These are phyloP conservation scores for Vesta saturnalis DNA, from an alignment of 2,888 invertebrate genomes.

Conservation along the genomic window DNA sequence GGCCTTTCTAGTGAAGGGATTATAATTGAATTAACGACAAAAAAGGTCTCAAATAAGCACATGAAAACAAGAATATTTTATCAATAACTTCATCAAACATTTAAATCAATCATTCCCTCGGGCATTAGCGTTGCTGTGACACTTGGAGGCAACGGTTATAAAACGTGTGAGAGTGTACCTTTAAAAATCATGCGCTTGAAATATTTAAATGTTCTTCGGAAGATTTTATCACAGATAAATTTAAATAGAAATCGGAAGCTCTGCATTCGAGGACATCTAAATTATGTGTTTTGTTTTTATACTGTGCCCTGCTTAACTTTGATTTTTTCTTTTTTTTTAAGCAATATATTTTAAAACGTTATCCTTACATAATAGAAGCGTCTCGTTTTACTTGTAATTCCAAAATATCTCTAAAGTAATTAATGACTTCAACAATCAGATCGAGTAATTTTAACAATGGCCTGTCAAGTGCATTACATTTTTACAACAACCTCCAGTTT, in stretches of 20 bases:
- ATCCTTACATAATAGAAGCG: neutral
- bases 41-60: too few species aligned
- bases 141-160: slow-evolving; percentile 20
- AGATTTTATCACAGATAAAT: slow-evolving; percentile 12
- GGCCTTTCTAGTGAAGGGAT: neutral
- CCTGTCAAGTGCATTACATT: too few species aligned
- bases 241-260: slow-evolving; percentile 1
- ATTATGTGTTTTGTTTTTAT: neutral
- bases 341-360: neutral
- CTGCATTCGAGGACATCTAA: neutral
- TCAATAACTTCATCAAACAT: slow-evolving; percentile 47
- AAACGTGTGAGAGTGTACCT: slow-evolving; percentile 17
- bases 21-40: neutral
- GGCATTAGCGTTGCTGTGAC: slow-evolving; percentile 23
- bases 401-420: too few species aligned
- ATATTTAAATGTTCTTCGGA: slow-evolving; percentile 17
- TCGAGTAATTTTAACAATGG: too few species aligned
- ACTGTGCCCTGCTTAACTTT: neutral
- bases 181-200: slow-evolving; percentile 20
- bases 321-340: neutral
- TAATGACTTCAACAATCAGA: too few species aligned
- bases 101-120: slow-evolving; percentile 45
- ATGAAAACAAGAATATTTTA: slow-evolving; percentile 26
- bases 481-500: neutral
- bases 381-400: neutral